These are phyloP conservation scores for Ciconia maguari DNA, from an alignment of 2,113 vertebrate species.

Conservation along the genomic window DNA sequence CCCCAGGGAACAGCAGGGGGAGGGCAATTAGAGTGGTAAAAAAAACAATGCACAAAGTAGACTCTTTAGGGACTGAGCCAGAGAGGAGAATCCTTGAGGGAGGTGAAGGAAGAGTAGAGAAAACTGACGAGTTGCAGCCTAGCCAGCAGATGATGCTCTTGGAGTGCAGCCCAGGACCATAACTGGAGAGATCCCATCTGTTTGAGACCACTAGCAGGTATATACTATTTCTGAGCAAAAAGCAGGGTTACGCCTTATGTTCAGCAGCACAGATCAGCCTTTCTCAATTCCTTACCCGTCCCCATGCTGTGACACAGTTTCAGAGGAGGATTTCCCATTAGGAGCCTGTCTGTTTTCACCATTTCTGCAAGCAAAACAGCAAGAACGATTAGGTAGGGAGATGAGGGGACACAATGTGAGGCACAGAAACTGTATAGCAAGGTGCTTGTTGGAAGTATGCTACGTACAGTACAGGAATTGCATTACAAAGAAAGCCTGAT, in stretches of 20 bases:
- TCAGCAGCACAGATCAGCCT: neutral
- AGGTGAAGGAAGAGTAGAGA: neutral
- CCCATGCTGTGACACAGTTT: neutral
- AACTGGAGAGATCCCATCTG: neutral
- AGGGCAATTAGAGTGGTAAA: neutral
- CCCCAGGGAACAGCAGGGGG: neutral
- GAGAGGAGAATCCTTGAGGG: neutral
- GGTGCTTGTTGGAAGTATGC: neutral
- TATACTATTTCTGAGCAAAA: neutral
- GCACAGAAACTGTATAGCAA: neutral
- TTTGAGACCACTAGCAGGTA: neutral
- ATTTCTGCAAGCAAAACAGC: constrained; percentile 2
- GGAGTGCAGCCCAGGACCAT: neutral
- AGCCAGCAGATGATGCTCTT: neutral
- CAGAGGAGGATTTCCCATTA: neutral
- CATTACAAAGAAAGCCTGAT: neutral
- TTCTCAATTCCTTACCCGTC: neutral
- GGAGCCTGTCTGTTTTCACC: neutral
- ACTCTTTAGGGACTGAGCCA: neutral
- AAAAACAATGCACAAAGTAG: neutral
- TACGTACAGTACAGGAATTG: fast-evolving
- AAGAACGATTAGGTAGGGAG: neutral
- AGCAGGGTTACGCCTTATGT: neutral
- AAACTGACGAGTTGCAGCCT: neutral
- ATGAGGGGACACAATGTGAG: neutral